Base-by-base conservation (phyloP, 2,797 vertebrate species). In the Heliangelus exortis region DNA sequence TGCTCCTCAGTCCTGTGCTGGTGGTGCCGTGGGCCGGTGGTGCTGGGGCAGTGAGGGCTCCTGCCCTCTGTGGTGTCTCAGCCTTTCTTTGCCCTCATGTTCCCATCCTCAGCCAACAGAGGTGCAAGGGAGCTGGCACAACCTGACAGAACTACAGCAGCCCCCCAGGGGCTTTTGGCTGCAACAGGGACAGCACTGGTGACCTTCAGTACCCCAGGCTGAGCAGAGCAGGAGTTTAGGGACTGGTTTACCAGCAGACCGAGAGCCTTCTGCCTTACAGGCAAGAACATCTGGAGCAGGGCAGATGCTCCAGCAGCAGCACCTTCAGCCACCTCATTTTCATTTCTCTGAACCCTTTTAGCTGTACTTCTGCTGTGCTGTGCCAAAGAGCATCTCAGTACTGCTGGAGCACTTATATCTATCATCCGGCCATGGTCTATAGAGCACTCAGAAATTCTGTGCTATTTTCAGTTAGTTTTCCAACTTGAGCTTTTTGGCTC, bases 381-480 rank as follows among this genome's bases (percentile, higher is more conserved):
- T 18, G 77, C 90, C 90, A 87, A 89, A 59, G 48, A 6, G 74
- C 6, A 1, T 94, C 92, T 86, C 1, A 1, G 86, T 81, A 62
- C 83, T 95, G 76, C 89, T 57, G 84, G 62, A 87, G 79, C 81
- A n/a, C 72, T 96, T 75, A 84, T 45, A 95, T 83, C 78, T 87
- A 87, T 94, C 92, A 92, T 87, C 93, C 68, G 43, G 72, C 89
- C 0, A 2, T 0, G 5, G 47, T 82, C 82, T 92, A 81, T 31
- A 51, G 54, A 94, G 78, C 54, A 5, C 92, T 95, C 82, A 68
- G 89, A 84, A 79, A 80, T 82, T 84, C 57, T 83, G 72, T 85
- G 77, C 94, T 95, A 84, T 95, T 93, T 93, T 89, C 96, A 89
- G 72, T 87, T 57, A 84, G 86, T 94, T 95, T 94, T 94, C 90